Evolutionary conservation across 2,888 invertebrate species (phyloP).

Genomic region (Tolmerus cingulatus): DNA sequence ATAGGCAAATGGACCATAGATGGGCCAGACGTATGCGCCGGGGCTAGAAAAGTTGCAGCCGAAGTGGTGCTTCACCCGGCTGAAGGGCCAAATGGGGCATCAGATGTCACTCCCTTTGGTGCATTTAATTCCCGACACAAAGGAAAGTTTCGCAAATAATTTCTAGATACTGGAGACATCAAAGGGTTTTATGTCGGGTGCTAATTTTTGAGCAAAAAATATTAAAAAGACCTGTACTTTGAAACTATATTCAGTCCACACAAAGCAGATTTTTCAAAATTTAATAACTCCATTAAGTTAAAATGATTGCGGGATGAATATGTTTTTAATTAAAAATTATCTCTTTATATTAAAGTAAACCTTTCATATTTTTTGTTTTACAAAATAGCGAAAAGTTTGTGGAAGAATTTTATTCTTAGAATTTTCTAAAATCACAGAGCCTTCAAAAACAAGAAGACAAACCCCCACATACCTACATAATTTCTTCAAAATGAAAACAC

Average conservation of each 20-base stretch:
- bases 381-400: too few species aligned
- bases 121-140: background rate
- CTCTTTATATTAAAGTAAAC: too few species aligned
- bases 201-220: background rate
- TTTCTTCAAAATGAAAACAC: too few species aligned
- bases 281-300: too few species aligned
- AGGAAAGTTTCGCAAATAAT: background rate
- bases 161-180: background rate
- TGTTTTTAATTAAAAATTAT: too few species aligned
- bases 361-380: too few species aligned
- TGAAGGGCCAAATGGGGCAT: background rate
- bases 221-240: background rate
- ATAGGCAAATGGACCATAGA: background rate
- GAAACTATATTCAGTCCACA: background rate
- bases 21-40: background rate
- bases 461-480: too few species aligned
- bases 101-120: background rate
- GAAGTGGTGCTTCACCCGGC: background rate
- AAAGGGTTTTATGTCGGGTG: background rate
- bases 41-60: background rate
- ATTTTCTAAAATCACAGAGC: too few species aligned
- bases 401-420: too few species aligned
- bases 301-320: too few species aligned
- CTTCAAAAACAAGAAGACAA: too few species aligned
- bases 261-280: too few species aligned